phyloP scores from a whole-genome alignment of 2,888 invertebrate genomes.

The Ichneumoninae sp. region DNA sequence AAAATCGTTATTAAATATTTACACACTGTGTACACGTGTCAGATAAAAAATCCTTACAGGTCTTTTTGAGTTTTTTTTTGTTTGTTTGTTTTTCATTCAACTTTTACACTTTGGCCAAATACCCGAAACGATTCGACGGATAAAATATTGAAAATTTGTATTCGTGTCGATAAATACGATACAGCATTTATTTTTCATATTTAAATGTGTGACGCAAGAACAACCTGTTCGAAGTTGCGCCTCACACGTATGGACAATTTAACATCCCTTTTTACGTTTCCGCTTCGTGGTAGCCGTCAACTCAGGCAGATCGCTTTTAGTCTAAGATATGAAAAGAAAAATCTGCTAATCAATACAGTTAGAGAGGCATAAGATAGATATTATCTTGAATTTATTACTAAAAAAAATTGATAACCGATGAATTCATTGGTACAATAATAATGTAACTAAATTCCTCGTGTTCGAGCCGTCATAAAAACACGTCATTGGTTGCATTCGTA shows the following conservation, averaged over 20 bases:
- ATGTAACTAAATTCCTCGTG: slow-evolving; percentile 18
- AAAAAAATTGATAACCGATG: slow-evolving; percentile 33
- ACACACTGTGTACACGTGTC: slow-evolving; percentile 65
- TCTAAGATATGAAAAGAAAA: slow-evolving; percentile 27
- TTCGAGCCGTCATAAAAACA: slow-evolving; percentile 32
- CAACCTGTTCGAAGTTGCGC: too few species aligned
- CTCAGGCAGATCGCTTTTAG: slow-evolving; percentile 7
- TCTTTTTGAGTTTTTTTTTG: slow-evolving; percentile 14
- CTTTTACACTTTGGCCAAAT: slow-evolving; percentile 28
- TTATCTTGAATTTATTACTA: slow-evolving; percentile 45
- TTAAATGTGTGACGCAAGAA: neutral
- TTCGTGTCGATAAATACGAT: slow-evolving; percentile 5
- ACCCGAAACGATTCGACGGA: slow-evolving; percentile 12
- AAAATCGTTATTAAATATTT: slow-evolving; percentile 65
- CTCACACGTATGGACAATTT: neutral
- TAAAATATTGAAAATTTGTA: slow-evolving; percentile 7
- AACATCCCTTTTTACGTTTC: neutral
- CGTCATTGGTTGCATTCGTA: slow-evolving; percentile 27
- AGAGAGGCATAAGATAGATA: slow-evolving; percentile 45
- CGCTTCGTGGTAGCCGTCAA: slow-evolving; percentile 9
- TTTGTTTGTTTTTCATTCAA: neutral
- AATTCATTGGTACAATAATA: slow-evolving; percentile 43
- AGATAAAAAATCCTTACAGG: slow-evolving; percentile 49
- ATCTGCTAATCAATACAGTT: slow-evolving; percentile 16
- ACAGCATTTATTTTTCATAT: neutral